Evolutionary conservation across 2,797 vertebrate species (phyloP), one percentile per base, ranked within the genome.

Genomic region (Catharus ustulatus): DNA sequence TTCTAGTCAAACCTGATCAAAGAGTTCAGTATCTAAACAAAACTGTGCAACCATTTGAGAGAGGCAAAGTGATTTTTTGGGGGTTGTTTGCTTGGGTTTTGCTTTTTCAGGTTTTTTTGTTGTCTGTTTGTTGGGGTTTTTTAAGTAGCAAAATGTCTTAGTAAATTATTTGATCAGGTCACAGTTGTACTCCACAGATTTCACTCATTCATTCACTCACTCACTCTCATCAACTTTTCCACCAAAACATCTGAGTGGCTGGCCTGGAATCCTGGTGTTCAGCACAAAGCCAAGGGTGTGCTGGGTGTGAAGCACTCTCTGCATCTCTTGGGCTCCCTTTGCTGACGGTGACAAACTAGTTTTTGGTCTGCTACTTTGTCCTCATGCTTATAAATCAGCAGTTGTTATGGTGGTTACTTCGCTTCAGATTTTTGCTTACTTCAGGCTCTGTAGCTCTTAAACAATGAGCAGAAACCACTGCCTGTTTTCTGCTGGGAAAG

Each of bases 391-490:
- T 10, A 74, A 77, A 15, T 69, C 57, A 63, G 64, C 32, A 55
- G 21, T 62, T 77, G 34, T 80, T 69, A 15, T 3, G 10, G 9
- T 52, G 32, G 15, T 26, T 36, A 15, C 15, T 49, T 38, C 22
- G 8, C 45, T 59, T 63, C 45, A 20, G 52, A 18, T 46, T 57
- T 88, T 46, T 84, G 49, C 40, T 90, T 58, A 40, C 42, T 71
- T 81, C 5, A 11, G 36, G 36, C 10, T 84, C 67, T 2, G 2
- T n/a, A 82, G 54, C 21, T 66, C 23, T 84, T 49, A 34, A 77
- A n/a, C 30, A 63, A 46, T 0, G 4, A 72, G 27, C 67, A 63
- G 45, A 22, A 43, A 22, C 20, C 3, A 0, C 42, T 66, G 15
- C 27, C 27, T 76, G 19, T 43, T 29, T 75, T 59, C n/a, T 68